phyloP scores from a whole-genome alignment of 1,140 invertebrate species.

The Heliconius nattereri region DNA sequence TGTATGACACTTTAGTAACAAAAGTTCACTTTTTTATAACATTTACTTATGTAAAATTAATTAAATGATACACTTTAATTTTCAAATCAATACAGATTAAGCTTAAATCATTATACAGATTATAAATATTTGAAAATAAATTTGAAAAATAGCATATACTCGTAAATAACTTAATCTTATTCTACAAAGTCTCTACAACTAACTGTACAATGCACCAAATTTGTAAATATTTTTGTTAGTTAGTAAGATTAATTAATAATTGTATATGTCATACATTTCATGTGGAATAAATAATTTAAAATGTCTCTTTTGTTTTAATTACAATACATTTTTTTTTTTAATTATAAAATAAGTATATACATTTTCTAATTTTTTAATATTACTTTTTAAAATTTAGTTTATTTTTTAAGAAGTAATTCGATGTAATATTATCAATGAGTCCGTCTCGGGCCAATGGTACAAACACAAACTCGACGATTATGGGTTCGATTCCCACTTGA shows the following conservation, averaged over 20 bases:
- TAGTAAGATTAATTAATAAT: conserved; percentile 25
- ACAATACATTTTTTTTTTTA: neutral
- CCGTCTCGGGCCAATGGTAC: too few relatives aligned
- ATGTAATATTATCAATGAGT: too few relatives aligned
- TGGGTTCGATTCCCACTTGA: too few relatives aligned
- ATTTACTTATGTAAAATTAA: too few relatives aligned
- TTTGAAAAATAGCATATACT: neutral
- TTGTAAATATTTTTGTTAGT: conserved; percentile 39
- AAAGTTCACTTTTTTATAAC: too few relatives aligned
- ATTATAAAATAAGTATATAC: too few relatives aligned
- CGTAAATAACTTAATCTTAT: neutral
- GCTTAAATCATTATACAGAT: neutral
- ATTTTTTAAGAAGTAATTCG: too few relatives aligned
- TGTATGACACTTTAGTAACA: too few relatives aligned
- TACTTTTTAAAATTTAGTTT: too few relatives aligned
- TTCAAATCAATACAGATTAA: neutral
- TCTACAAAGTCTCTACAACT: neutral
- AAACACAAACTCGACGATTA: too few relatives aligned
- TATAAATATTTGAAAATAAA: neutral
- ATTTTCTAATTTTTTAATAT: too few relatives aligned
- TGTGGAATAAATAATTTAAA: conserved; percentile 41
- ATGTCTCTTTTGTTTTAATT: neutral
- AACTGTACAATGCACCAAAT: conserved; percentile 27
- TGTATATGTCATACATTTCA: conserved; percentile 29
- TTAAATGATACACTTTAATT: neutral